Evolutionary conservation across 2,888 invertebrate genomes (phyloP).

Genomic region (Drosophila greeni): DNA sequence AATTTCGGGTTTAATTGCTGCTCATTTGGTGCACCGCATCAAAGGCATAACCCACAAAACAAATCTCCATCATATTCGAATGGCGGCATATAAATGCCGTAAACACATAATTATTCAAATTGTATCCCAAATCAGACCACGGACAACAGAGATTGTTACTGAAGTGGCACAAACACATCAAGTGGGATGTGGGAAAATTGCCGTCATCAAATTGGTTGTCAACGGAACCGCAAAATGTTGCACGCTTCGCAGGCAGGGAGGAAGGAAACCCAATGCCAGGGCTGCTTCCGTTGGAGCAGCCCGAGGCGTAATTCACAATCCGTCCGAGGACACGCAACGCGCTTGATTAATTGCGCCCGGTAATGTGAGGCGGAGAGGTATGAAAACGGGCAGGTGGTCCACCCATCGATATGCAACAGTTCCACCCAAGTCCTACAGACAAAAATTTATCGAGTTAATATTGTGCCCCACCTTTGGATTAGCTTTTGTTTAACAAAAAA

Average conservation of each 20-base stretch:
- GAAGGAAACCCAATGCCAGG: conserved; percentile 43
- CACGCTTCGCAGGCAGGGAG: conserved; percentile 19
- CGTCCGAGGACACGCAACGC: conserved; percentile 39
- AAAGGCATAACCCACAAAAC: conserved; percentile 6
- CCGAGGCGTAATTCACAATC: conserved; percentile 17
- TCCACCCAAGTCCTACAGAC: neutral
- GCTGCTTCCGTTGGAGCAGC: conserved; percentile 35
- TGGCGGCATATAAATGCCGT: conserved; percentile 25
- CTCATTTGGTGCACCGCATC: conserved; percentile 4
- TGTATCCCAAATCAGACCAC: conserved; percentile 35
- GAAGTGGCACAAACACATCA: conserved; percentile 25
- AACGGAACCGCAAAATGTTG: conserved; percentile 42
- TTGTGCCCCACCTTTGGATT: neutral
- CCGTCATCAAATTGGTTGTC: conserved; percentile 52
- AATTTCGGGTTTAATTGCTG: neutral
- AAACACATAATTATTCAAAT: conserved; percentile 44
- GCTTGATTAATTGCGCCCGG: conserved; percentile 50
- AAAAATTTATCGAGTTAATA: neutral
- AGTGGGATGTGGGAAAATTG: conserved; percentile 36
- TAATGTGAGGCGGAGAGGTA: conserved; percentile 33
- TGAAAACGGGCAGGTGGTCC: neutral
- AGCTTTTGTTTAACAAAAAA: neutral
- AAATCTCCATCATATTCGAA: conserved; percentile 4
- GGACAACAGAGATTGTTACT: conserved; percentile 24
- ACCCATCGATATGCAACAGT: conserved; percentile 15